Evolutionary conservation across 2,113 vertebrate genomes (phyloP).

Genomic region (Lamprotornis superbus): DNA sequence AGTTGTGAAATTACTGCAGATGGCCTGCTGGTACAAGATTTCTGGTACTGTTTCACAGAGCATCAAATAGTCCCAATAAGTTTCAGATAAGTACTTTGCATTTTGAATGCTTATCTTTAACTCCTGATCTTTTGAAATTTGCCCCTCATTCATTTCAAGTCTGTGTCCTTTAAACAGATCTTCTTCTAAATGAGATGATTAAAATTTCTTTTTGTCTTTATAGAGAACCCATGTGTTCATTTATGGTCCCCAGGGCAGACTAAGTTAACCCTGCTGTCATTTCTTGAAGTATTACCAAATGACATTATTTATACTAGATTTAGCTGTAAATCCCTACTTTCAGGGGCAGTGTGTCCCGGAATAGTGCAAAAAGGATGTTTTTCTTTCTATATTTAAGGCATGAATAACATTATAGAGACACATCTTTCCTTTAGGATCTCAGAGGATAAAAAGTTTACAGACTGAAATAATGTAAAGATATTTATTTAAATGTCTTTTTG

Average conservation of each 20-base stretch:
- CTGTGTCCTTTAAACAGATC: background rate
- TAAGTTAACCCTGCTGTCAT: conserved; percentile 1
- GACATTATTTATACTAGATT: conserved; percentile 17
- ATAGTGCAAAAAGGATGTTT: conserved; percentile 30
- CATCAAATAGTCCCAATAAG: background rate
- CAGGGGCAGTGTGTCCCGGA: background rate
- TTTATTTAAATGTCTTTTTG: background rate
- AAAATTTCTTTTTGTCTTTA: background rate
- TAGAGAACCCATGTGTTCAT: background rate
- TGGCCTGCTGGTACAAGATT: background rate
- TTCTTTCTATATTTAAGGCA: background rate
- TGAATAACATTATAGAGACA: background rate
- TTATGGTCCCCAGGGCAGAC: background rate
- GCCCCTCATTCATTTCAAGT: background rate
- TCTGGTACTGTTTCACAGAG: background rate
- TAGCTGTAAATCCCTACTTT: background rate
- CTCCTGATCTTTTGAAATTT: background rate
- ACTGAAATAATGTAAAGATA: background rate
- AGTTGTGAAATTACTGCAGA: background rate
- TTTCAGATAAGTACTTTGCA: background rate
- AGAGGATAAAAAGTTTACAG: background rate
- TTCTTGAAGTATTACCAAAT: conserved; percentile 25
- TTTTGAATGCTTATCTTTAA: conserved; percentile 11
- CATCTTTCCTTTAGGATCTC: background rate
- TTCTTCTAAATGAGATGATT: background rate